These are phyloP conservation scores for Platichthys stellatus DNA, from an alignment of 2,113 vertebrate genomes.

Conservation along the genomic window DNA sequence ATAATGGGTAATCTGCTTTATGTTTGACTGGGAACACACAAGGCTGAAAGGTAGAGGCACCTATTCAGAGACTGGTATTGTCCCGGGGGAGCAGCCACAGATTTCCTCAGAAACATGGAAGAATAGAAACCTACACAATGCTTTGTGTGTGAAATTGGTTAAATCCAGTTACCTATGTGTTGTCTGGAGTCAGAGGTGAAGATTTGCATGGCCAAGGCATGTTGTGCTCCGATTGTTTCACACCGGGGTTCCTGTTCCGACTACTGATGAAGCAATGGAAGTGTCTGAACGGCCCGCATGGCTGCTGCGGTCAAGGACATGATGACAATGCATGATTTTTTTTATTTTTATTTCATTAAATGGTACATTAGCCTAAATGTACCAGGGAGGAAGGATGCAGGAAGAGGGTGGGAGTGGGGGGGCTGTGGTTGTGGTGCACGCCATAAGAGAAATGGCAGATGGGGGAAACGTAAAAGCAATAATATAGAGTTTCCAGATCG, in stretches of 20 bases:
- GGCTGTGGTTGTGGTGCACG: constrained; percentile 20
- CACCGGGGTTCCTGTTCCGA: constrained; percentile 4
- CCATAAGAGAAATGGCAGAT: constrained; percentile 62
- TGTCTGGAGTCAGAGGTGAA: constrained; percentile 29
- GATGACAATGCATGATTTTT: constrained; percentile 51
- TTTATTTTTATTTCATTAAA: constrained; percentile 51
- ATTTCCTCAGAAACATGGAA: neutral
- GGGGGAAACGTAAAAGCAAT: constrained; percentile 69
- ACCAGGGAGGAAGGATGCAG: constrained; percentile 41
- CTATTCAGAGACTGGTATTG: neutral
- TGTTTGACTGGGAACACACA: too few species aligned
- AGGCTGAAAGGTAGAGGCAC: neutral
- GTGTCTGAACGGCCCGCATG: constrained; percentile 7
- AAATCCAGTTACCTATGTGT: constrained; percentile 6
- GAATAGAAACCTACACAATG: neutral
- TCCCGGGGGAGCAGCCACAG: neutral
- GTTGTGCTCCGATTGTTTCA: constrained; percentile 16
- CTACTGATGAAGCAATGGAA: constrained; percentile 18
- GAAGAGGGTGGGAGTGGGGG: neutral
- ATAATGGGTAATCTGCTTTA: too few species aligned
- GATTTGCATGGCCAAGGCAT: neutral
- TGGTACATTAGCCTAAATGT: constrained; percentile 67
- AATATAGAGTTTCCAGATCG: constrained; percentile 70
- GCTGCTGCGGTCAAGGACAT: constrained; percentile 49
- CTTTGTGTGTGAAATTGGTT: neutral